A percentile compares a stretch with the other conserved stretches of the same genome.
These are phyloP conservation scores for Seriola aureovittata DNA, from an alignment of 2,113 vertebrate species.

Conservation along the genomic window DNA sequence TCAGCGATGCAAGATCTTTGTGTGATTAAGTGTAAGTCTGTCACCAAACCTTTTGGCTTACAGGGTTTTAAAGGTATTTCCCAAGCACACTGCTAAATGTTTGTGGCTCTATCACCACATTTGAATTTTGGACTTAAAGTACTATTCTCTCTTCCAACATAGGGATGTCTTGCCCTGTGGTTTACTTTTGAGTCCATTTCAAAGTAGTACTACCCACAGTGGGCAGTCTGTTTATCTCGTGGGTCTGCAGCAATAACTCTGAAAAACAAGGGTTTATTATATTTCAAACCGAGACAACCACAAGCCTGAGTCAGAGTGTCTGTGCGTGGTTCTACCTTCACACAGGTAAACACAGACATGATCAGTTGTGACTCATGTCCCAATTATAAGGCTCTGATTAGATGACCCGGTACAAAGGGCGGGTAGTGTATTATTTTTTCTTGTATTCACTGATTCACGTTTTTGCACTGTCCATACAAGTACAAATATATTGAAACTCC, in stretches of 20 bases:
- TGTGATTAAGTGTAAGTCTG: neutral
- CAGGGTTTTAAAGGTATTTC: neutral
- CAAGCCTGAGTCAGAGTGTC: constrained; percentile 51
- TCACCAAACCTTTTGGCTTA: neutral
- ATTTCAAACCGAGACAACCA: constrained; percentile 20
- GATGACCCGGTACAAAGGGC: neutral
- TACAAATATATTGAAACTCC: no score
- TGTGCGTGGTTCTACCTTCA: constrained; percentile 16
- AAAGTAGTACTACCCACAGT: constrained; percentile 12
- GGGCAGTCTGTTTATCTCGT: constrained; percentile 9
- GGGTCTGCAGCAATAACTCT: constrained; percentile 9
- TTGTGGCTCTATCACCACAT: neutral
- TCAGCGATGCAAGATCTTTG: neutral
- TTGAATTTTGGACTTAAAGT: neutral
- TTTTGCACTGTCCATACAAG: neutral
- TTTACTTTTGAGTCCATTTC: constrained; percentile 8
- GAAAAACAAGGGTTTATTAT: constrained; percentile 33
- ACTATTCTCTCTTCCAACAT: neutral
- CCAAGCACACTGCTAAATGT: neutral
- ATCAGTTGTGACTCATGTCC: constrained; percentile 40
- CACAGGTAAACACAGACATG: constrained; percentile 55
- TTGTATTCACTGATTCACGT: neutral
- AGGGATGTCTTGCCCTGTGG: neutral
- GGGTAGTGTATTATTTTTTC: neutral
- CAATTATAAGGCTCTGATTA: constrained; percentile 13